Percentiles rank a stretch among this genome's conserved stretches.
Evolutionary conservation across 2,113 vertebrate genomes (phyloP).

Genomic region (Telmatochromis sp.): DNA sequence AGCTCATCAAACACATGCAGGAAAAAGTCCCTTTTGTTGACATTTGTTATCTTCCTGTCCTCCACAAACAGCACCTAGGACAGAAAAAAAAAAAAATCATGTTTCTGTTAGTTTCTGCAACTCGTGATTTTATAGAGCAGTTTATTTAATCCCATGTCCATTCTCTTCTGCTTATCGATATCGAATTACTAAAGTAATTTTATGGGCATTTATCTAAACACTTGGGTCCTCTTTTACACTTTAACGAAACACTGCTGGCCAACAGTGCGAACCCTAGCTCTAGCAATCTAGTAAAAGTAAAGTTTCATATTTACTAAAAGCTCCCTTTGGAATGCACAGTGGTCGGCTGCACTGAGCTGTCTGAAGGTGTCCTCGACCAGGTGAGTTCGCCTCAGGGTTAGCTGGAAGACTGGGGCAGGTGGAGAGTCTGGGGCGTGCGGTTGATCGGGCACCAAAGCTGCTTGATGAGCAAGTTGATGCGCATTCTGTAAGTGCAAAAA

Average conservation of each 20-base stretch:
- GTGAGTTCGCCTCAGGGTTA: constrained; percentile 48
- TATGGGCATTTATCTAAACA: not conserved
- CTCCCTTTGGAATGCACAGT: constrained; percentile 24
- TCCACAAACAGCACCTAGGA: constrained; percentile 71
- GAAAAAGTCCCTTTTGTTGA: constrained; percentile 71
- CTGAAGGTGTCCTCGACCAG: constrained; percentile 63
- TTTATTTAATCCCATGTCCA: not conserved
- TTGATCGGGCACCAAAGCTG: accelerated
- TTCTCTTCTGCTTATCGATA: not conserved
- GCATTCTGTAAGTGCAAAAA: constrained; percentile 5
- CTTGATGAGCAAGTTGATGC: accelerated
- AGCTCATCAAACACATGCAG: constrained; percentile 66
- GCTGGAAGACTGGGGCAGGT: constrained; percentile 10
- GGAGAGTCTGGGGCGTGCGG: accelerated
- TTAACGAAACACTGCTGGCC: not conserved
- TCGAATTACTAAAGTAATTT: not conserved
- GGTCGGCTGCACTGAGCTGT: constrained; percentile 41
- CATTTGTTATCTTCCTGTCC: constrained; percentile 7
- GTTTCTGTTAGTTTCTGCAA: not conserved
- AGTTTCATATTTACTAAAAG: constrained; percentile 37
- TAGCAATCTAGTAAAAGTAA: not conserved
- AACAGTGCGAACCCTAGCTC: not conserved
- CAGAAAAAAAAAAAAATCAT: not conserved
- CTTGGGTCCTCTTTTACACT: not conserved
- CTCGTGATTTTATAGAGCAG: not conserved